phyloP scores from a whole-genome alignment of 1,140 invertebrate species.

The Polypedilum pembai region DNA sequence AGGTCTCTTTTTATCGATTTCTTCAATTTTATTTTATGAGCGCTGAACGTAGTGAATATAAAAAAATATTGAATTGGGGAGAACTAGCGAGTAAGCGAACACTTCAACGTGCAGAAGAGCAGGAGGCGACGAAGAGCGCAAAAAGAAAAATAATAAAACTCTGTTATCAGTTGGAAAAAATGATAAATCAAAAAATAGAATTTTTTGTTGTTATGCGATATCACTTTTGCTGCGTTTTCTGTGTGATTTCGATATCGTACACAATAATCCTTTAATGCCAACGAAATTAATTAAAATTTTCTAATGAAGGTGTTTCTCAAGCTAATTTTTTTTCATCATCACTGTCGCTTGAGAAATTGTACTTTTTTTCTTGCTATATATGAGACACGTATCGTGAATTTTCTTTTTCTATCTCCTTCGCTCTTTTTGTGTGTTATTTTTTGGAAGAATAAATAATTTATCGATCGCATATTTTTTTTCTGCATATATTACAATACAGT shows the following conservation, averaged over 20 bases:
- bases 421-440: not conserved
- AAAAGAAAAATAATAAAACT: not conserved
- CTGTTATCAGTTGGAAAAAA: constrained; percentile 15
- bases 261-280: not conserved
- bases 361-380: not conserved
- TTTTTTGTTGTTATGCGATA: constrained; percentile 4
- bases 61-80: not conserved
- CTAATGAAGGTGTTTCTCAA: not conserved
- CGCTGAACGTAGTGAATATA: not conserved
- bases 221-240: not conserved
- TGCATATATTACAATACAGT: constrained; percentile 14
- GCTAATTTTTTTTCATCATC: not conserved
- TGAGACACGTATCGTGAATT: constrained; percentile 11
- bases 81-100: not conserved
- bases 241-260: not conserved
- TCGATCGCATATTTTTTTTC: constrained; percentile 15
- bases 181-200: constrained; percentile 19
- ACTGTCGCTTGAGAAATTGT: not conserved
- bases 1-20: constrained; percentile 11
- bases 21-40: not conserved
- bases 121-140: no score
- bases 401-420: not conserved
- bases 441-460: constrained; percentile 19
- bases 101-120: no score
- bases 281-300: constrained; percentile 6